Base-by-base conservation (phyloP, 2,113 vertebrate species). In the Mellivora capensis region DNA sequence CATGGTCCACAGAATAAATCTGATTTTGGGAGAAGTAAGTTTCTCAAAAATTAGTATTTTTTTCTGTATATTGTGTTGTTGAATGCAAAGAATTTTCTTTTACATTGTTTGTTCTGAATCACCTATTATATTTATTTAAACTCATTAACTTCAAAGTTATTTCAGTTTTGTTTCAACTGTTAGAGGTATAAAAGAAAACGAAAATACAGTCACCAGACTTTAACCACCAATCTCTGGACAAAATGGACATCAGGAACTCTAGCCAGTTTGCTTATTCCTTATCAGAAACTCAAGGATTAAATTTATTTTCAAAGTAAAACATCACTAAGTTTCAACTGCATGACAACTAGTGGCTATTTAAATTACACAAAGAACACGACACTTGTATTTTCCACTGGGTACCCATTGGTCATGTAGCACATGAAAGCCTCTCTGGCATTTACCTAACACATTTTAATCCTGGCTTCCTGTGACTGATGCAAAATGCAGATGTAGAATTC, bases 381-480 rank as follows among this genome's bases (percentile, higher is more conserved):
- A 39, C 2, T 7, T 31, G 23, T 8, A 74, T 76, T 92, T 25
- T 39, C 80, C 29, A 37, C 4, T 47, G 34, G 44, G 31, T 20
- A 3, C 3, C 37, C 20, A 3, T 44, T 64, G 72, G 39, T 39
- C 11, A 42, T 10, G 13, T 29, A 62, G 18, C 20, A 61, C 3
- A 31, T 57, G 71, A 77, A 49, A 11, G 47, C 5, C 8, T 89
- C 37, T 54, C 3, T 82, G 67, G 42, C 61, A 54, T 79, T 88
- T 86, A 79, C 4, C 34, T 20, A 86, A 18, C 12, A 89, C 10
- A 25, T 81, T 93, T 77, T 54, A 47, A 72, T 72, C 42, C 37
- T 87, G 37, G 54, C 91, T 98, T 83, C 93, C 87, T 84, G 23
- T 37, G 39, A 57, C 80, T 31, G 85, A 89, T 97, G 27, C n/a